These are phyloP conservation scores for Tetranychus cinnabarinus DNA, from an alignment of 1,140 invertebrate genomes.

Conservation along the genomic window DNA sequence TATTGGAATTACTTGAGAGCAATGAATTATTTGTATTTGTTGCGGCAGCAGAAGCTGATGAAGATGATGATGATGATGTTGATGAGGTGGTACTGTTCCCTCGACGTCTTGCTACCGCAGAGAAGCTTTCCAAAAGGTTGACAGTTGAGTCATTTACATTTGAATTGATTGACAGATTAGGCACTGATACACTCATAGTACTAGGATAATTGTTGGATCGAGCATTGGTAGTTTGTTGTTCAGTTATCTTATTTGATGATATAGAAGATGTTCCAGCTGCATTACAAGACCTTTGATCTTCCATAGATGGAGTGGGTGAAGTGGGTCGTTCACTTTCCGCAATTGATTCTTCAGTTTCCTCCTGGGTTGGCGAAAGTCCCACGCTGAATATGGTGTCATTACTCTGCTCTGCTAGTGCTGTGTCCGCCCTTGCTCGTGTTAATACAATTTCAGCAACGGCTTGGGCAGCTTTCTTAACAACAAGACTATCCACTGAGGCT, in stretches of 20 bases:
- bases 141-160: constrained; percentile 19
- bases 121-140: constrained; percentile 55
- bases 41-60: constrained; percentile 9
- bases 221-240: background rate
- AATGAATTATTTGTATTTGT: constrained; percentile 17
- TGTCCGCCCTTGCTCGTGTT: constrained; percentile 52
- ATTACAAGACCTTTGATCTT: background rate
- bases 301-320: background rate
- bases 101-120: constrained; percentile 47
- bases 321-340: constrained; percentile 3
- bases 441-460: constrained; percentile 66
- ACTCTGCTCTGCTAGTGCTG: constrained; percentile 26
- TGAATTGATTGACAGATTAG: constrained; percentile 48
- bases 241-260: background rate
- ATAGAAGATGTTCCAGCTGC: background rate
- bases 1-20: constrained; percentile 41
- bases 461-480: constrained; percentile 67
- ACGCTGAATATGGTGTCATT: constrained; percentile 11
- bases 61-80: constrained; percentile 1
- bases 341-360: constrained; percentile 12
- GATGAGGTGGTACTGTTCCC: constrained; percentile 15
- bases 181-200: constrained; percentile 69
- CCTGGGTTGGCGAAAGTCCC: constrained; percentile 13
- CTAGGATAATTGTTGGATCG: background rate
- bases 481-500: constrained; percentile 65